Base-by-base conservation (phyloP, 2,888 invertebrate species). In the Synergus umbraculus region DNA sequence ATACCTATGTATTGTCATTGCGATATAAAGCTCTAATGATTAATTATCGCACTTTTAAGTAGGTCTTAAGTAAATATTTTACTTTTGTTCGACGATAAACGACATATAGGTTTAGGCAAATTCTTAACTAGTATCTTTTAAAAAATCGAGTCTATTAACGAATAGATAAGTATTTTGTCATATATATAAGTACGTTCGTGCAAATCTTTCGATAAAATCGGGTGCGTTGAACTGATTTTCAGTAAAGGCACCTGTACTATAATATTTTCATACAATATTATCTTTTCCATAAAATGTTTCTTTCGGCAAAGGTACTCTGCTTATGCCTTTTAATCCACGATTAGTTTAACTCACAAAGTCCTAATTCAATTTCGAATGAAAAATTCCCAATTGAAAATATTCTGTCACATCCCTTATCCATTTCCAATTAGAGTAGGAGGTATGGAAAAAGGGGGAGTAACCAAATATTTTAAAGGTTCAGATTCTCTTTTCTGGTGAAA, bases 1-100 rank as follows among this genome's bases (percentile, higher is more conserved):
- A 64, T 80, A 82, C 60, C 77, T 85, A 82, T 54, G 79, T 85
- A 85, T 85, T 85, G 85, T 85, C 85, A 83, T 81, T 85, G 80
- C 79, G 69, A 81, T 85, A 80, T 85, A 86, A 86, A 85, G 85
- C 84, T 85, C 84, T 82, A 79, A 54, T 73, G 37, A 37, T 73
- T 54, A 69, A 67, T 9, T 69, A 73, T 46, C 54, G 22, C 69
- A 44, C 49, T 22, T 44, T 22, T 15, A 69, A 49, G 18, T 43
- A 43, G 18, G 10, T 66, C 43, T 66, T 18, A 66, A 66, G 37
- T 66, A 54, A 54, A n/a, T 54, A 54, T n/a, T 54, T 54, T 54
- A 54, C 54, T n/a, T 54, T 54, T 8, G 54, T 54, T 54, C 8
- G 54, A n/a, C 54, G 54, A 54, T 9, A 54, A 18, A 54, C 2